These are phyloP conservation scores for Castor canadensis DNA, from an alignment of 2,113 vertebrate genomes.

Conservation along the genomic window DNA sequence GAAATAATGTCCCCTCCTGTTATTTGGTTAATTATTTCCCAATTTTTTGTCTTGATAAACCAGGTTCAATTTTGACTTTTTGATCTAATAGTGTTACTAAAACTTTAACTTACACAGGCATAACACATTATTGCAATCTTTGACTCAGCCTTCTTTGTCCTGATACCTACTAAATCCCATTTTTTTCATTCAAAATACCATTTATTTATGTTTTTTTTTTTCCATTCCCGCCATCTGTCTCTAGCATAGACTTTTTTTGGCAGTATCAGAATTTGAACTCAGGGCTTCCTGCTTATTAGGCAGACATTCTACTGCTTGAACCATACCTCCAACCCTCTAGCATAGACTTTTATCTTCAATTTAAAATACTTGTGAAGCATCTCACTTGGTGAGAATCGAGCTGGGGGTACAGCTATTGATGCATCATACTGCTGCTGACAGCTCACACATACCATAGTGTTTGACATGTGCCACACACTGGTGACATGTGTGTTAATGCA, in stretches of 20 bases:
- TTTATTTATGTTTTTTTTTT: neutral
- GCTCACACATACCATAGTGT: accelerated
- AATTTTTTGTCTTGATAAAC: neutral
- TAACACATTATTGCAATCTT: neutral
- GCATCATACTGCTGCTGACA: neutral
- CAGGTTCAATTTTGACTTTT: neutral
- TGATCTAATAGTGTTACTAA: neutral
- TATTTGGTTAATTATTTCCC: neutral
- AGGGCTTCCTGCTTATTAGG: too few species aligned
- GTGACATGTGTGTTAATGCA: neutral
- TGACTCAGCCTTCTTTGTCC: neutral
- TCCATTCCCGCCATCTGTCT: neutral
- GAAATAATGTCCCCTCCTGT: neutral
- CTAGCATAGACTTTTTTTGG: too few species aligned
- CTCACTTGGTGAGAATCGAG: neutral
- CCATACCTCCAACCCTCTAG: too few species aligned
- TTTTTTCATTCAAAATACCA: neutral
- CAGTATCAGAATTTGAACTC: too few species aligned
- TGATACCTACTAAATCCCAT: neutral
- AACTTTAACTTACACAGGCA: neutral
- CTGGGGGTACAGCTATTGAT: neutral
- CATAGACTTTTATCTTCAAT: neutral
- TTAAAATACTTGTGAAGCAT: neutral
- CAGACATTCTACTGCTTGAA: too few species aligned
- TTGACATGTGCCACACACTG: neutral